Percentiles rank a stretch among this genome's conserved stretches.
Conservation (phyloP, 2,888 invertebrate genomes). For the Fissipunctia ypsillon region DNA sequence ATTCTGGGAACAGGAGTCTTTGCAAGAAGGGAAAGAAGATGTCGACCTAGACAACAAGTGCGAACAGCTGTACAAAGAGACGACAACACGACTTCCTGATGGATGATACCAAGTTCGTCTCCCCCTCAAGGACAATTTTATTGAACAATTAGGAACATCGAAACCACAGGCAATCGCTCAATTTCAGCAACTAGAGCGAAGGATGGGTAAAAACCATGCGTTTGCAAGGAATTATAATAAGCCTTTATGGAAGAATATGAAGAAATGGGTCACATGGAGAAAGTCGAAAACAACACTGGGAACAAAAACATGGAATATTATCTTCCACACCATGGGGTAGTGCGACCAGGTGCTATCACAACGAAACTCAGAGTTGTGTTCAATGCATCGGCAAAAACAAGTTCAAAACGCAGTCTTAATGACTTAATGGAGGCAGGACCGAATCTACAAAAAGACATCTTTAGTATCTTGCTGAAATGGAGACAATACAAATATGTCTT, state of each 20-base stretch:
- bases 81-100: slow-evolving; percentile 10
- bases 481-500: too few species aligned
- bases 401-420: too few species aligned
- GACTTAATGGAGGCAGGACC: too few species aligned
- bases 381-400: not conserved
- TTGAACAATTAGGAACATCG: slow-evolving; percentile 7
- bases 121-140: slow-evolving; percentile 9
- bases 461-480: too few species aligned
- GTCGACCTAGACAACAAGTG: too few species aligned
- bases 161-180: slow-evolving; percentile 4
- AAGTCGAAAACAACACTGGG: not conserved
- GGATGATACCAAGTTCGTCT: slow-evolving; percentile 9
- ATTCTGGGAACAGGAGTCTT: slow-evolving; percentile 11
- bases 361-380: not conserved
- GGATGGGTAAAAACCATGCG: not conserved
- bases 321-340: too few species aligned
- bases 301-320: not conserved
- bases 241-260: slow-evolving; percentile 9
- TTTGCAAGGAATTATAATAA: slow-evolving; percentile 1
- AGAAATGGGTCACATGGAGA: slow-evolving; percentile 12
- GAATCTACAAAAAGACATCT: too few species aligned
- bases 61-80: not conserved
- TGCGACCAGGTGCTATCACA: not conserved
- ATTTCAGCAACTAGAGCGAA: slow-evolving; percentile 12
- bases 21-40: slow-evolving; percentile 2